Percentiles rank a stretch among this genome's conserved stretches.
Evolutionary conservation across 2,888 invertebrate species (phyloP).

Genomic region (Rhagophthalmus giganteus): DNA sequence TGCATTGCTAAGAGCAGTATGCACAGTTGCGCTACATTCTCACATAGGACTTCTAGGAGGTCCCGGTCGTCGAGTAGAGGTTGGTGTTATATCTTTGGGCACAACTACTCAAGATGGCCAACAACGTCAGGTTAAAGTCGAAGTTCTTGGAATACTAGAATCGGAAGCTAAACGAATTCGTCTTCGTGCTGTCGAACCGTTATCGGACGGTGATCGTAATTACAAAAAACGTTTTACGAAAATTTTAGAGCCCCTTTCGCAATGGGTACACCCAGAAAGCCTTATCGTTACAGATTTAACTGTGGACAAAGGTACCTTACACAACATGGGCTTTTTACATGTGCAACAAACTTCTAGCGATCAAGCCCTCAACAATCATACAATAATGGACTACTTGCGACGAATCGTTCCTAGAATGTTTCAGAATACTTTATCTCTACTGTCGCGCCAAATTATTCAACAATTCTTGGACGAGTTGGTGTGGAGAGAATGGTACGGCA

Average conservation of each 20-base stretch:
- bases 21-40: constrained; percentile 79
- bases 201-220: constrained; percentile 76
- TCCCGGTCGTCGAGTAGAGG: constrained; percentile 69
- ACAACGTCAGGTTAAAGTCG: constrained; percentile 76
- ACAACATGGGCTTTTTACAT: constrained; percentile 77
- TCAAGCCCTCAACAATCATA: constrained; percentile 51
- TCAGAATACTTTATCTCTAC: constrained; percentile 79
- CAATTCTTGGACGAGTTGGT: constrained; percentile 86
- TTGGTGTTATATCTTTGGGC: constrained; percentile 84
- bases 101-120: constrained; percentile 77
- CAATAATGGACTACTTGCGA: constrained; percentile 84
- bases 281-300: constrained; percentile 80
- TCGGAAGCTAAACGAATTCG: constrained; percentile 71
- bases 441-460: constrained; percentile 85
- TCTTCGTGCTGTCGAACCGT: constrained; percentile 80
- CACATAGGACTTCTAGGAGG: constrained; percentile 77
- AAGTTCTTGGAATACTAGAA: constrained; percentile 83
- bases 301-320: constrained; percentile 78
- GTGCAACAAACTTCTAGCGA: constrained; percentile 66
- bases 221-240: constrained; percentile 79
- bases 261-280: constrained; percentile 80
- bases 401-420: constrained; percentile 89
- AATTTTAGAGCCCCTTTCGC: constrained; percentile 75
- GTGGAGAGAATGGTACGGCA: constrained; percentile 86
- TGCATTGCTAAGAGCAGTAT: constrained; percentile 73